A percentile compares a stretch with the other conserved stretches of the same genome.
phyloP scores from a whole-genome alignment of 2,113 vertebrate genomes.

The Corydoras maculifer region DNA sequence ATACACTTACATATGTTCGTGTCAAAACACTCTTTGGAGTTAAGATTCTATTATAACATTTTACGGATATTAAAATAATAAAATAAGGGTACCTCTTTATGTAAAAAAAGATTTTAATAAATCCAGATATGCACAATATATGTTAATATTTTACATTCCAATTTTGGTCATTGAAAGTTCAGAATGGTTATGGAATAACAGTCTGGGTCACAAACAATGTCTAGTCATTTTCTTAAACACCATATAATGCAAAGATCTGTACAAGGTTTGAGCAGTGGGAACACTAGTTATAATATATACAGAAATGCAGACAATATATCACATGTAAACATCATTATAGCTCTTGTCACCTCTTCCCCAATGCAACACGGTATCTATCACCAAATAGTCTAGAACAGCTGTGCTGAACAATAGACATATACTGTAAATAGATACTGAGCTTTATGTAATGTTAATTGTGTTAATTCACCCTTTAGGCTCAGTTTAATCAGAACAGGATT shows the following conservation, averaged over 20 bases:
- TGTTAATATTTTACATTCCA: neutral
- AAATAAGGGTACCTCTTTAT: neutral
- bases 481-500: neutral
- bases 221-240: neutral
- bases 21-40: too few species aligned
- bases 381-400: slow-evolving; percentile 1
- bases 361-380: slow-evolving; percentile 3
- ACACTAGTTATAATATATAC: slow-evolving; percentile 32
- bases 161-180: neutral
- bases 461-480: too few species aligned
- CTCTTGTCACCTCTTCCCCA: neutral
- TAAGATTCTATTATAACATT: too few species aligned
- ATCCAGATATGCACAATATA: slow-evolving; percentile 37
- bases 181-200: slow-evolving; percentile 24
- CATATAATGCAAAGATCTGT: slow-evolving; percentile 32
- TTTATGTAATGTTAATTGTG: too few species aligned
- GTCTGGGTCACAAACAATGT: slow-evolving; percentile 28
- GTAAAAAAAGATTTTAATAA: slow-evolving; percentile 40
- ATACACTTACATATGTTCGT: slow-evolving; percentile 1
- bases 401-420: slow-evolving; percentile 16
- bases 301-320: slow-evolving; percentile 3
- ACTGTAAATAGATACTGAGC: neutral
- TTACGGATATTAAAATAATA: too few species aligned
- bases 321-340: neutral
- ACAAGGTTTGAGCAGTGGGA: slow-evolving; percentile 25